phyloP scores from a whole-genome alignment of 2,797 vertebrate genomes.

The Pelodytes ibericus region DNA sequence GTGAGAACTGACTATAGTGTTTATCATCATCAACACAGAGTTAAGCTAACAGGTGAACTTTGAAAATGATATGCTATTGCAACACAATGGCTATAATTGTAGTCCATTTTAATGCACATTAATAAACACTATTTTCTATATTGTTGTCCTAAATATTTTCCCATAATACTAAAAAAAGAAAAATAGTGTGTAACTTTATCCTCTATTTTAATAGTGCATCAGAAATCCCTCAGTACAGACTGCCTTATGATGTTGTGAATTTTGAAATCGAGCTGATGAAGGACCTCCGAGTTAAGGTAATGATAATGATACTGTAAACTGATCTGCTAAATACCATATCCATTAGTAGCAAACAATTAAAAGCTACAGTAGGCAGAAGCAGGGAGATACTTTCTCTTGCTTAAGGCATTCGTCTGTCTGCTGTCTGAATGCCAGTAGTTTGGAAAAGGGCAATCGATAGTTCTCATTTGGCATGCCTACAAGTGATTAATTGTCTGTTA shows the following conservation, averaged over 20 bases:
- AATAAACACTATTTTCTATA: too few relatives aligned
- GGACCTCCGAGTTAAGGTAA: conserved; percentile 93
- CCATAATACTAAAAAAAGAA: too few relatives aligned
- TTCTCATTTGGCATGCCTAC: conserved; percentile 84
- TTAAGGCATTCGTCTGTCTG: conserved; percentile 84
- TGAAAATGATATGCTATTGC: too few relatives aligned
- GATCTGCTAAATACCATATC: conserved; percentile 75
- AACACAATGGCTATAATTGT: too few relatives aligned
- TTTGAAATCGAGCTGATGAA: conserved; percentile 93
- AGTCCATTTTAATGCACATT: too few relatives aligned
- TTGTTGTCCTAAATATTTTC: too few relatives aligned
- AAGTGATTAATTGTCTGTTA: conserved; percentile 86
- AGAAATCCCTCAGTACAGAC: conserved; percentile 93
- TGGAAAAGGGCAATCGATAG: conserved; percentile 90
- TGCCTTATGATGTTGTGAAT: conserved; percentile 87
- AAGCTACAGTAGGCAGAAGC: conserved; percentile 74
- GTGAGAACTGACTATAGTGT: too few relatives aligned
- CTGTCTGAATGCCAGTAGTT: conserved; percentile 82
- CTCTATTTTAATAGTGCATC: conserved; percentile 74
- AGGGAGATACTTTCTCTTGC: conserved; percentile 75
- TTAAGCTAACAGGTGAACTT: too few relatives aligned
- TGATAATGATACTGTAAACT: conserved; percentile 62
- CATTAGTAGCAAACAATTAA: conserved; percentile 85
- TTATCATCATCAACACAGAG: too few relatives aligned
- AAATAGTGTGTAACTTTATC: conserved; percentile 40